Base-by-base conservation (phyloP, 2,888 invertebrate genomes). In the Hemistola chrysoprasaria region DNA sequence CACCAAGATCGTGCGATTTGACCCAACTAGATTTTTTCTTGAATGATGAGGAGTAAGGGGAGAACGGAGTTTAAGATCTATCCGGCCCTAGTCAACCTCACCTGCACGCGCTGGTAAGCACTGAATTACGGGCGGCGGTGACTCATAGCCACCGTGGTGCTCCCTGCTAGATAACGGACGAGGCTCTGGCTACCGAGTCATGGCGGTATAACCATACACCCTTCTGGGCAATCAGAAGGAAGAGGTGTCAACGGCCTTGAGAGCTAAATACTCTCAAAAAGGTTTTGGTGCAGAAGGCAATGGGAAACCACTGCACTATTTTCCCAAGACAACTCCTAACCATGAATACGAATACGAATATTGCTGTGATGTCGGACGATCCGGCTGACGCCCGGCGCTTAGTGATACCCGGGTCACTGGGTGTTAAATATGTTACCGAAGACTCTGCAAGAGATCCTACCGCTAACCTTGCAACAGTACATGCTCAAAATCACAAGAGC, bases 1-100 rank as follows among this genome's bases (percentile, higher is more conserved):
- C n/a, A n/a, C n/a, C n/a, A n/a, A n/a, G n/a, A n/a, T n/a, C n/a
- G n/a, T n/a, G n/a, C n/a, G n/a, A n/a, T n/a, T n/a, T n/a, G n/a
- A n/a, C n/a, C n/a, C n/a, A n/a, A n/a, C n/a, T n/a, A n/a, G n/a
- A n/a, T n/a, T n/a, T n/a, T n/a, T n/a, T n/a, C n/a, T n/a, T n/a
- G n/a, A n/a, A n/a, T n/a, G n/a, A n/a, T n/a, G 16, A 4, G 16
- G 30, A 20, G 33, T 33, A 33, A 32, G 11, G 24, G 27, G 39
- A 27, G 27, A 32, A 39, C 22, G 39, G 39, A 16, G n/a, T 1
- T 16, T 20, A 39, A 31, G 8, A 32, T 27, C 24, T 23, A 32
- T 11, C 27, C 28, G 32, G 11, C 32, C 28, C 32, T 11, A 42
- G 36, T 36, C 41, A 42, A 26, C 32, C 31, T 42, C 41, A 36